These are phyloP conservation scores for Geophilus truncorum DNA, from an alignment of 2,888 invertebrate species.

Conservation along the genomic window DNA sequence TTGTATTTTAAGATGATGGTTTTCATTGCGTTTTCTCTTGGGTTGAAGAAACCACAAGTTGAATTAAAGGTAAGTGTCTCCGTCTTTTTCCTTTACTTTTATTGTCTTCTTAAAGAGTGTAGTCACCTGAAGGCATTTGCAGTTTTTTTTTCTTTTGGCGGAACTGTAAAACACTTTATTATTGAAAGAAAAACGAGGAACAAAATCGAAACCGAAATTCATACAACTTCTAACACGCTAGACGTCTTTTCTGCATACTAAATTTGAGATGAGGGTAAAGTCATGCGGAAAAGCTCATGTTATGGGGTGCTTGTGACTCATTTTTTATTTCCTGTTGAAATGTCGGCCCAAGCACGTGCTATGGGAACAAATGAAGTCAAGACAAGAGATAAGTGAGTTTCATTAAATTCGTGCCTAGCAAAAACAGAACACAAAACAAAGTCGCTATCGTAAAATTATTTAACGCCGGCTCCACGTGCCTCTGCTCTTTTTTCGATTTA, in stretches of 20 bases:
- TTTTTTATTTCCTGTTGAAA: slow-evolving; percentile 27
- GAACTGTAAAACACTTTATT: slow-evolving; percentile 5
- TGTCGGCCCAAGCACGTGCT: slow-evolving; percentile 5
- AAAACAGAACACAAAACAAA: background rate
- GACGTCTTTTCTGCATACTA: slow-evolving; percentile 1
- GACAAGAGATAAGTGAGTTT: slow-evolving; percentile 4
- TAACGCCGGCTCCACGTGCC: background rate
- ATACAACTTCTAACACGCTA: slow-evolving; percentile 6
- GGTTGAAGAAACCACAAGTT: background rate
- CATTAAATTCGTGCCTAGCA: background rate
- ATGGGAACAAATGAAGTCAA: background rate
- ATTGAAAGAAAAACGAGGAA: slow-evolving; percentile 12
- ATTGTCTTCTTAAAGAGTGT: background rate
- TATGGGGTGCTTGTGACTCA: slow-evolving; percentile 18
- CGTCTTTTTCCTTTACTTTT: background rate
- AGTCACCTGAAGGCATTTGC: background rate
- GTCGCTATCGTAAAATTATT: background rate
- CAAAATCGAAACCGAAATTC: slow-evolving; percentile 12
- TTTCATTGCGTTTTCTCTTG: background rate
- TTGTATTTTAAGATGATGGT: background rate
- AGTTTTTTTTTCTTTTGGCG: background rate
- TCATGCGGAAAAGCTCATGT: slow-evolving; percentile 21
- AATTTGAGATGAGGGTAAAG: slow-evolving; percentile 8
- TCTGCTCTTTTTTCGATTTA: no score
- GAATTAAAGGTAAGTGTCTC: slow-evolving; percentile 17